These are phyloP conservation scores for Onychostruthus taczanowskii DNA, from an alignment of 2,113 vertebrate species.

Conservation along the genomic window DNA sequence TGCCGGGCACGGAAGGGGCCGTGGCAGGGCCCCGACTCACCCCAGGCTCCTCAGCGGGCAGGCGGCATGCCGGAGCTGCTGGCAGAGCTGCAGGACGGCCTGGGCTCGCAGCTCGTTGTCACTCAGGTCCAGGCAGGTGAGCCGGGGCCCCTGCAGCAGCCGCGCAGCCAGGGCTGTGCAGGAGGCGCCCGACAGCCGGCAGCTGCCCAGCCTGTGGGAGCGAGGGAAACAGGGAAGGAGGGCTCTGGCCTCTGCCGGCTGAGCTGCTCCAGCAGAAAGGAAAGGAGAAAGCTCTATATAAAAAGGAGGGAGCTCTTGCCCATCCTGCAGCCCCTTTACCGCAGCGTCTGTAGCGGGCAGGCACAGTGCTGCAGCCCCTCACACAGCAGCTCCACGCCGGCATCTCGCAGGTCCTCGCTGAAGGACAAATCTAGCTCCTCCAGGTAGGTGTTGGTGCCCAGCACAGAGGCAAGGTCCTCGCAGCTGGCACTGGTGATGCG, in stretches of 20 bases:
- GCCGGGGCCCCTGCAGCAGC: neutral
- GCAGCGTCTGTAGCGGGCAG: neutral
- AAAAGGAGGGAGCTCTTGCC: fast-evolving
- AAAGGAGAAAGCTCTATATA: neutral
- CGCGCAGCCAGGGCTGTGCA: neutral
- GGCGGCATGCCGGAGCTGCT: neutral
- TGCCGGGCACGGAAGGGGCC: fast-evolving
- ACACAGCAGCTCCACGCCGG: neutral
- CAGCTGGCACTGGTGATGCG: neutral
- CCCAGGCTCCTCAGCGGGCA: neutral
- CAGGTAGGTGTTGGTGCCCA: neutral
- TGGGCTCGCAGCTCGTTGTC: neutral
- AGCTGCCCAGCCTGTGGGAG: conserved; percentile 4
- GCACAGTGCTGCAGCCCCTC: neutral
- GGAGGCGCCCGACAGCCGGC: neutral
- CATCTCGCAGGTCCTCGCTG: neutral
- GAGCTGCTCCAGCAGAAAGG: neutral
- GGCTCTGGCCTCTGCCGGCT: fast-evolving
- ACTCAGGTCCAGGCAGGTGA: conserved; percentile 14
- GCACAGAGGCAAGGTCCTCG: neutral
- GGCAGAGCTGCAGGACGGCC: neutral
- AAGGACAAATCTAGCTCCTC: conserved; percentile 44
- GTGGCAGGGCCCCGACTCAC: neutral
- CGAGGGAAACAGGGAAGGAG: fast-evolving
- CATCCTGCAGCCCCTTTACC: neutral